These are phyloP conservation scores for Leucopsar rothschildi DNA, from an alignment of 2,113 vertebrate genomes.

Conservation along the genomic window DNA sequence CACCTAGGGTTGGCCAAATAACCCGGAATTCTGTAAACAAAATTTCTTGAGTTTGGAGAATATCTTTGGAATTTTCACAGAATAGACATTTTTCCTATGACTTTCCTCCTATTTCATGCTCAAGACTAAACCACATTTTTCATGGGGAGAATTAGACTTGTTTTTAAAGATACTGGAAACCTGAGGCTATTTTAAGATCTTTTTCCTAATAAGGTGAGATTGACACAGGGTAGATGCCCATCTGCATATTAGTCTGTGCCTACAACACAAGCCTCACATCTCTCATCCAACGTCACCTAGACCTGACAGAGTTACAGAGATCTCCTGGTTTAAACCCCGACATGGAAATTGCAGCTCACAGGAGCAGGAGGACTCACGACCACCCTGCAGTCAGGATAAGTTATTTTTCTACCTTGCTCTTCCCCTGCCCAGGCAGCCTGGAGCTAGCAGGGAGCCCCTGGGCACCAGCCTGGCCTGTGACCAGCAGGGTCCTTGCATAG, in stretches of 20 bases:
- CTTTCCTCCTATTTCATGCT: not conserved
- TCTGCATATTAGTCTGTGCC: not conserved
- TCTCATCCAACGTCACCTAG: not conserved
- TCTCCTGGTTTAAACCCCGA: not conserved
- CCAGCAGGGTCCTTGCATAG: not conserved
- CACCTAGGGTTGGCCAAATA: not conserved
- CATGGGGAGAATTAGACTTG: not conserved
- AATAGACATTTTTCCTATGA: not conserved
- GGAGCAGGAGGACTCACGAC: fast-evolving
- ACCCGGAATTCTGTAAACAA: not conserved
- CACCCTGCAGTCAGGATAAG: not conserved
- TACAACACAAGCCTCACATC: not conserved
- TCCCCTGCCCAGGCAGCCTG: not conserved
- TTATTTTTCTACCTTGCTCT: not conserved
- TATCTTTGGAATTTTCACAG: not conserved
- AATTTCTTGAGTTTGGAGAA: not conserved
- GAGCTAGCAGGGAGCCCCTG: not conserved
- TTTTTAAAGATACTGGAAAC: not conserved
- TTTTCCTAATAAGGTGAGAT: not conserved
- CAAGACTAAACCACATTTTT: not conserved
- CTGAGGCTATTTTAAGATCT: not conserved
- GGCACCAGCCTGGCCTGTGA: not conserved
- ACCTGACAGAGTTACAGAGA: not conserved
- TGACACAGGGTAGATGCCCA: not conserved
- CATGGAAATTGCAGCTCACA: not conserved